Evolutionary conservation across 2,113 vertebrate species (phyloP).

Genomic region (Ameiurus melas): DNA sequence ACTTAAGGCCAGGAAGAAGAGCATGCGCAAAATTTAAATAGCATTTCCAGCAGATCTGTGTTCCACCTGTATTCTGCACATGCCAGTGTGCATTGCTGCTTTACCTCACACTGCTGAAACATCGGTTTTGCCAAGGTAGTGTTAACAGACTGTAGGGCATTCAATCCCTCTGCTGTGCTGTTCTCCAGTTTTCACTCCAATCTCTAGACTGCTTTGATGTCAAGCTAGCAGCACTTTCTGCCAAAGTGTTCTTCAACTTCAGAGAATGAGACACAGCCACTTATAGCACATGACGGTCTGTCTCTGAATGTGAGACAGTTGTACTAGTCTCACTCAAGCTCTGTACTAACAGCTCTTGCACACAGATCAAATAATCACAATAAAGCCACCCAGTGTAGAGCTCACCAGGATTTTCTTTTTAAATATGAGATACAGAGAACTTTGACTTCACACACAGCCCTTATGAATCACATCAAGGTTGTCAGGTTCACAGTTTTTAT

Average conservation of each 20-base stretch:
- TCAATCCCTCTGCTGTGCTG: background rate
- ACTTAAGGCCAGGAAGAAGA: background rate
- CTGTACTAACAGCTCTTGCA: background rate
- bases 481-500: background rate
- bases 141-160: background rate
- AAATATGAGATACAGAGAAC: background rate
- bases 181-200: background rate
- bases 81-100: background rate
- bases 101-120: background rate
- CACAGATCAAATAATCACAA: background rate
- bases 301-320: background rate
- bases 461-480: slow-evolving; percentile 1
- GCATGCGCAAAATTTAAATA: no score
- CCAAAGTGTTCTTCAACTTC: background rate
- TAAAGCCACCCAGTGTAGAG: background rate
- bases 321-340: background rate
- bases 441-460: background rate
- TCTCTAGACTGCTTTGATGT: background rate
- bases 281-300: background rate
- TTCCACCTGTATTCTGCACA: no score
- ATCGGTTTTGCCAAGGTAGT: background rate
- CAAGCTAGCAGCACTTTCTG: background rate
- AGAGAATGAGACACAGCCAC: background rate
- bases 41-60: no score
- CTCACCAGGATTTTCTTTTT: background rate